phyloP scores from a whole-genome alignment of 2,797 vertebrate species.

The Enteromius viviparus region DNA sequence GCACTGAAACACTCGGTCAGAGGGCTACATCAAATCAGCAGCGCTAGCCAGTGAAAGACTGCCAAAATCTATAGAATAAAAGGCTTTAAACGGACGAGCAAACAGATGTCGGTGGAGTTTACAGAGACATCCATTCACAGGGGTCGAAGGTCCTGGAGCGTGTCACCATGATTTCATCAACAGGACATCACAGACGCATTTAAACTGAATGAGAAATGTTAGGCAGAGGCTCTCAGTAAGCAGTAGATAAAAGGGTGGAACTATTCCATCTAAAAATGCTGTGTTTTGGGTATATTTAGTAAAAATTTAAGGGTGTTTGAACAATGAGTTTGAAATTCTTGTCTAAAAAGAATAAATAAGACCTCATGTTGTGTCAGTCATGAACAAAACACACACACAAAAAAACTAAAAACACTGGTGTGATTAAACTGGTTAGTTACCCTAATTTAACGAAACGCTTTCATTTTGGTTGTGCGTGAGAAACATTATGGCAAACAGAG shows the following conservation, averaged over 20 bases:
- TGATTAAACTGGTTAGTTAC: background rate
- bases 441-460: too few species aligned
- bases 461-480: too few species aligned
- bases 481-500: too few species aligned
- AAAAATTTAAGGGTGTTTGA: background rate
- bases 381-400: too few species aligned
- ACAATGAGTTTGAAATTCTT: too few species aligned
- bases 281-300: background rate
- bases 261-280: background rate
- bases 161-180: conserved; percentile 47
- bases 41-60: background rate
- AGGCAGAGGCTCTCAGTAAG: background rate
- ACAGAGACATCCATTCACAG: conserved; percentile 49
- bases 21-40: background rate
- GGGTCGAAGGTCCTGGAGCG: conserved; percentile 26
- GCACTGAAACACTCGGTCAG: background rate
- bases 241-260: background rate
- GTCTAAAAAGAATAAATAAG: too few species aligned
- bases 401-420: too few species aligned
- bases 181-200: conserved; percentile 18
- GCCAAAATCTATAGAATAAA: background rate
- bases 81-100: conserved; percentile 31
- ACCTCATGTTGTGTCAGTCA: too few species aligned
- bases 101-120: conserved; percentile 46
- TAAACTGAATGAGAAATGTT: conserved; percentile 20